These are phyloP conservation scores for Myotis planiceps DNA, from an alignment of 2,797 vertebrate genomes.

Conservation along the genomic window DNA sequence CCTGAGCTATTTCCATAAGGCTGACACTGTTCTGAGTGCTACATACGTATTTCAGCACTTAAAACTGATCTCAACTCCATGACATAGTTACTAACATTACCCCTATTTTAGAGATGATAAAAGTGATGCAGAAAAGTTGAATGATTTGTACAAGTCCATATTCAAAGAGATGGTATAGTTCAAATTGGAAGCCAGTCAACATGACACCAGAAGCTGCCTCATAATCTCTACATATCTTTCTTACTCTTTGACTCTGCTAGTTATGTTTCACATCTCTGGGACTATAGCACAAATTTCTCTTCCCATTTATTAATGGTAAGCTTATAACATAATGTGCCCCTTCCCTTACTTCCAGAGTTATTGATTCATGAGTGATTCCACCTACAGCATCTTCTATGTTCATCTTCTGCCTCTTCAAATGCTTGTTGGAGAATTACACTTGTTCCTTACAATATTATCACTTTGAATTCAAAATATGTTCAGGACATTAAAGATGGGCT, in stretches of 20 bases:
- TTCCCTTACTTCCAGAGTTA: background rate
- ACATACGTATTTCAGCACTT: background rate
- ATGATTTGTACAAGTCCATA: background rate
- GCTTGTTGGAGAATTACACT: background rate
- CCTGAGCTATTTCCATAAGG: background rate
- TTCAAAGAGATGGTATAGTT: background rate
- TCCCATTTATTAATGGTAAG: background rate
- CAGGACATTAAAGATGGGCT: background rate
- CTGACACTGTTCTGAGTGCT: background rate
- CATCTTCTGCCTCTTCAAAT: background rate
- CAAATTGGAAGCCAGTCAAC: background rate
- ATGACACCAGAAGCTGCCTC: background rate
- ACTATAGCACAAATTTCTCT: background rate
- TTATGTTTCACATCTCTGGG: background rate
- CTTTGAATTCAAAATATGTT: background rate
- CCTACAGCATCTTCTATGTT: background rate
- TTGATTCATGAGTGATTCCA: background rate
- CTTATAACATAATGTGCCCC: background rate
- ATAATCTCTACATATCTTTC: background rate
- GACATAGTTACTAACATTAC: background rate
- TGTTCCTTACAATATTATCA: background rate
- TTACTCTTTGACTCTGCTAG: background rate
- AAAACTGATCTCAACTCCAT: background rate
- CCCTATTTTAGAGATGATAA: background rate
- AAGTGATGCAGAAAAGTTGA: background rate